Evolutionary conservation across 2,113 vertebrate species (phyloP).

Genomic region (Guaruba guarouba): DNA sequence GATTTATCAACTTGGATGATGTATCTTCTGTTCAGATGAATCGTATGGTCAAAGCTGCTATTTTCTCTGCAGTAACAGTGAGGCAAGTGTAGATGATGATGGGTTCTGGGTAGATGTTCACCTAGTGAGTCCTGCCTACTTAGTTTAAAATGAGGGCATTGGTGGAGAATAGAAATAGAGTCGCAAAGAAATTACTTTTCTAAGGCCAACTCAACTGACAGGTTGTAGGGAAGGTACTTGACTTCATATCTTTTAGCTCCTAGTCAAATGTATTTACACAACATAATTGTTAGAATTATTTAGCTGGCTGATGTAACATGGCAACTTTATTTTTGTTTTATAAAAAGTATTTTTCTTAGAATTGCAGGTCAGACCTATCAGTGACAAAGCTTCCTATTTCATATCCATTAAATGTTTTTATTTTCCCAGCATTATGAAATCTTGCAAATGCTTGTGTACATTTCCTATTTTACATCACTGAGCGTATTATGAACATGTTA

Average conservation of each 20-base stretch:
- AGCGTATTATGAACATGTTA: neutral
- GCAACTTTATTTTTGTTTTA: neutral
- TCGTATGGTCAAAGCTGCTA: neutral
- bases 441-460: neutral
- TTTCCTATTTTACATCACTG: neutral
- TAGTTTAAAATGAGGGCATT: neutral
- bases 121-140: rapidly evolving
- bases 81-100: neutral
- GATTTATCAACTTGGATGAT: neutral
- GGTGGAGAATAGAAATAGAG: neutral
- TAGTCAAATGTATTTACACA: neutral
- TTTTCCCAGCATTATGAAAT: neutral
- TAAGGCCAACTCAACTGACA: neutral
- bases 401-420: neutral
- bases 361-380: neutral
- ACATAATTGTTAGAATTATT: neutral
- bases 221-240: neutral
- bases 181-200: neutral
- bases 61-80: neutral
- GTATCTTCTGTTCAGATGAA: neutral
- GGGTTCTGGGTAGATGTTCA: neutral
- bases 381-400: neutral
- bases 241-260: neutral
- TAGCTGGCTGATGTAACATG: neutral
- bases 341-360: neutral